Evolutionary conservation across 2,113 vertebrate species (phyloP).

Genomic region (Columba livia): DNA sequence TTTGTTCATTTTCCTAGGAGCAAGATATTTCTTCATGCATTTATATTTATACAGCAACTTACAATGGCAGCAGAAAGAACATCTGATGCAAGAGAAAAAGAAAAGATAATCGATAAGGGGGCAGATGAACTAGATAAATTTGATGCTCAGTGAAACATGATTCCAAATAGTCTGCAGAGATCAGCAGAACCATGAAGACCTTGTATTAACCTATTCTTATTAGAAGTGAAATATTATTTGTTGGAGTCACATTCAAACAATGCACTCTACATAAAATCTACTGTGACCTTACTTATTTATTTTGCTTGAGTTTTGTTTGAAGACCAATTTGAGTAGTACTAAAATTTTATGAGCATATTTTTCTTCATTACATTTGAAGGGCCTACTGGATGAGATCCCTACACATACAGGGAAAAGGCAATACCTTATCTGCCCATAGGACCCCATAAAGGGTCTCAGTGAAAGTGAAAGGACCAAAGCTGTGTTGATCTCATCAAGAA

Average conservation of each 20-base stretch:
- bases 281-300: background rate
- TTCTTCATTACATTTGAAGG: background rate
- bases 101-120: background rate
- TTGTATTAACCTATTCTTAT: background rate
- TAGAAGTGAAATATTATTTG: background rate
- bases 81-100: background rate
- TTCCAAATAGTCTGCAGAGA: background rate
- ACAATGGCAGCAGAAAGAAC: background rate
- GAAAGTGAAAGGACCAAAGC: background rate
- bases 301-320: background rate
- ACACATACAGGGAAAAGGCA: background rate
- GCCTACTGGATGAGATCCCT: background rate
- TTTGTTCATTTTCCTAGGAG: background rate
- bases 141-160: background rate
- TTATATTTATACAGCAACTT: background rate
- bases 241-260: background rate
- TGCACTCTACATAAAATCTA: background rate
- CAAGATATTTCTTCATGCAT: background rate
- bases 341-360: background rate
- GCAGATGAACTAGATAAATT: background rate
- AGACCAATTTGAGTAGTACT: background rate
- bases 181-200: background rate
- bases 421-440: fast-evolving
- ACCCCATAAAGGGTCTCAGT: fast-evolving
- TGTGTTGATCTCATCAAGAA: fast-evolving